Percentiles rank a stretch among this genome's conserved stretches.
phyloP scores from a whole-genome alignment of 2,113 vertebrate genomes.

The Sialia sialis region DNA sequence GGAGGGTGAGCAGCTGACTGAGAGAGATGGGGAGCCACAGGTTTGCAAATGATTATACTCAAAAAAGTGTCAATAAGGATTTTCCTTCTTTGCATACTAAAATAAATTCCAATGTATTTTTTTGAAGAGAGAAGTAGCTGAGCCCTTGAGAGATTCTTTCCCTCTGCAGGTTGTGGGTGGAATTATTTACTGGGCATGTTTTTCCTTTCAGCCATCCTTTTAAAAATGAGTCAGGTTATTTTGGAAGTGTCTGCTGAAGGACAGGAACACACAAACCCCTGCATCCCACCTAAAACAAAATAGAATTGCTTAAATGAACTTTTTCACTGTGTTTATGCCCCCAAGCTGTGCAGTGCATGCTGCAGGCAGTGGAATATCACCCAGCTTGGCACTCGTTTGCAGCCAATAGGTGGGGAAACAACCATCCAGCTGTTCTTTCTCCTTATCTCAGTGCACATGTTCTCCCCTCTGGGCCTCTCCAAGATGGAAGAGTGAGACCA shows the following conservation, averaged over 20 bases:
- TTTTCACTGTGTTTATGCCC: neutral
- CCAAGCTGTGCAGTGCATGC: fast-evolving
- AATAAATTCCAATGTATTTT: neutral
- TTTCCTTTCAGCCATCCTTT: neutral
- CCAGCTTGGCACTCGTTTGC: fast-evolving
- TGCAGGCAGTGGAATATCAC: neutral
- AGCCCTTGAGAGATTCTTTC: neutral
- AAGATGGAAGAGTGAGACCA: neutral
- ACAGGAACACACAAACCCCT: neutral
- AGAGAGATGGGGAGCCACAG: neutral
- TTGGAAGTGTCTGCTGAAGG: neutral
- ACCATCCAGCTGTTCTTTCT: neutral
- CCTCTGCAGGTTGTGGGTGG: fast-evolving
- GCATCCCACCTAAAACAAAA: neutral
- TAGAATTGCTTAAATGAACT: neutral
- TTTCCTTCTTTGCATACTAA: neutral
- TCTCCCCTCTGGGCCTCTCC: neutral
- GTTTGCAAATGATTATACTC: neutral
- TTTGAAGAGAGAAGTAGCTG: neutral
- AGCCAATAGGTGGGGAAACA: neutral
- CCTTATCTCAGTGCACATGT: neutral
- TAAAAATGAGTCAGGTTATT: neutral
- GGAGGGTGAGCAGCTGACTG: neutral
- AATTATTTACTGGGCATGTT: neutral
- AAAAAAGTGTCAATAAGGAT: neutral